Conservation (phyloP, 2,888 invertebrate species). For the Plebejus argus region DNA sequence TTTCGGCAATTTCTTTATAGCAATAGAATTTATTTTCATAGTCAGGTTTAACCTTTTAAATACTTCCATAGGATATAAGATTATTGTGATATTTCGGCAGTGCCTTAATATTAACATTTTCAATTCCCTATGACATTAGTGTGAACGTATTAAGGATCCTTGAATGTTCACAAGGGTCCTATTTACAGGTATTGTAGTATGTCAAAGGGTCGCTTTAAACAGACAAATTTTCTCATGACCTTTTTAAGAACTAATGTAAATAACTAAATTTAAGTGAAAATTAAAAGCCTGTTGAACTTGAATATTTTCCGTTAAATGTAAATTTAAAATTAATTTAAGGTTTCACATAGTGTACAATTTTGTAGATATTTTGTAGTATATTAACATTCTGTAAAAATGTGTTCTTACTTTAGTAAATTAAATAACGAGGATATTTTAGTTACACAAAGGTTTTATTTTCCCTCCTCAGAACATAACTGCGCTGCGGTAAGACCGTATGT, state of each 20-base stretch:
- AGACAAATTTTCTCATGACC: slow-evolving; percentile 48
- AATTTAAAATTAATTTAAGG: slow-evolving; percentile 75
- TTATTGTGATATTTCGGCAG: slow-evolving; percentile 62
- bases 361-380: slow-evolving; percentile 78
- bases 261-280: slow-evolving; percentile 63
- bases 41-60: slow-evolving; percentile 36
- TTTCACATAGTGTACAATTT: slow-evolving; percentile 80
- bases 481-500: no score
- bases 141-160: not conserved
- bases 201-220: slow-evolving; percentile 44
- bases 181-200: slow-evolving; percentile 49
- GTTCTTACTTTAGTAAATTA: slow-evolving; percentile 82
- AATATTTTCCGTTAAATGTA: slow-evolving; percentile 78
- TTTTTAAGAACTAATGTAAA: slow-evolving; percentile 70
- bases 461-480: not conserved
- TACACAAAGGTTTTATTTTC: slow-evolving; percentile 66
- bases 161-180: slow-evolving; percentile 1
- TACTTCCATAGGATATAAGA: slow-evolving; percentile 55
- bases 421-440: slow-evolving; percentile 82
- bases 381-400: slow-evolving; percentile 82
- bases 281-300: slow-evolving; percentile 75
- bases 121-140: not conserved
- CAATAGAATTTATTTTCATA: not conserved
- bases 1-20: not conserved
- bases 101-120: slow-evolving; percentile 55